These are phyloP conservation scores for Ceratothoa steindachneri DNA, from an alignment of 2,888 invertebrate species.

Conservation along the genomic window DNA sequence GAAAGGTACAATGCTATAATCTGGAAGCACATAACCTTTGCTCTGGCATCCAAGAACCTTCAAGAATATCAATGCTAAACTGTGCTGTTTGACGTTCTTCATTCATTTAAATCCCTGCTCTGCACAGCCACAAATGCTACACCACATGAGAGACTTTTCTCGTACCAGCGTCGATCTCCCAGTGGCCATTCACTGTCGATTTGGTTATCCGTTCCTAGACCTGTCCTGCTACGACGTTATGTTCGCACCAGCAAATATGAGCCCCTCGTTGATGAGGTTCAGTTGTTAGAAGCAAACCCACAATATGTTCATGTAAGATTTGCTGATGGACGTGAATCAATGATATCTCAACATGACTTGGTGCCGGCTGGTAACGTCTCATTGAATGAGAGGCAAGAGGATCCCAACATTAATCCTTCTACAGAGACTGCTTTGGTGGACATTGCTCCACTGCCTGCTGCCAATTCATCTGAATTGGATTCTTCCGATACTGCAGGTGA, in stretches of 20 bases:
- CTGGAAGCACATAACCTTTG: slow-evolving; percentile 2
- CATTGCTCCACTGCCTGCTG: too few relatives aligned
- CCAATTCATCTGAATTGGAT: too few relatives aligned
- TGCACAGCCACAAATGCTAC: slow-evolving; percentile 19
- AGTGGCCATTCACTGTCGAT: slow-evolving; percentile 12
- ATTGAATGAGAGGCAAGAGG: too few relatives aligned
- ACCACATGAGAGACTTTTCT: slow-evolving; percentile 20
- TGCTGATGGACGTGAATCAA: not conserved
- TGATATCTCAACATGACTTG: not conserved
- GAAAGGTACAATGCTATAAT: not conserved
- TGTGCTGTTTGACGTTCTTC: slow-evolving; percentile 7
- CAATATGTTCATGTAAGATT: not conserved
- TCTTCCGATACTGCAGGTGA: too few relatives aligned
- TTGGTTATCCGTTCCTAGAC: slow-evolving; percentile 6
- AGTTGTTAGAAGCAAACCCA: slow-evolving; percentile 1
- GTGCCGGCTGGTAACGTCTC: not conserved
- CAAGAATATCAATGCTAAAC: slow-evolving; percentile 9
- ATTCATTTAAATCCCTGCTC: slow-evolving; percentile 15
- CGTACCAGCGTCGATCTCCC: not conserved
- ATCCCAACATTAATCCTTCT: too few relatives aligned
- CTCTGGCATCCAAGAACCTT: not conserved
- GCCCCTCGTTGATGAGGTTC: not conserved
- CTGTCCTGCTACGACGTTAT: not conserved
- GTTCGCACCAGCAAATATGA: not conserved
- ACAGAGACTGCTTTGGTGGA: too few relatives aligned